Evolutionary conservation across 2,113 vertebrate genomes (phyloP).

Genomic region (Stercorarius parasiticus): DNA sequence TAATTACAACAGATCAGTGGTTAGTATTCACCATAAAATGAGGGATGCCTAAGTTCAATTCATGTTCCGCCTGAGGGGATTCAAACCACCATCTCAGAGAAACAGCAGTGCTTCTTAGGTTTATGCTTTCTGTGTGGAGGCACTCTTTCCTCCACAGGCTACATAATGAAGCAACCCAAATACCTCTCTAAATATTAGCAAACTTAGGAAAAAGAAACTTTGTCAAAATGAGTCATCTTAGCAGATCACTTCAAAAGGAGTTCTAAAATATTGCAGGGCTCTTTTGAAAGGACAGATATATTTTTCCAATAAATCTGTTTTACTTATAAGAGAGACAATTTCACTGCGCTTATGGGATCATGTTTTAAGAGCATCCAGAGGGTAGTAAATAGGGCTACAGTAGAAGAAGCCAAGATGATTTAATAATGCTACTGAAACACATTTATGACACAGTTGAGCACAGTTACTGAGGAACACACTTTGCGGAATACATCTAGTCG

Average conservation of each 20-base stretch:
- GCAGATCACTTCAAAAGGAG: not conserved
- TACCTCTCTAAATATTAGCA: not conserved
- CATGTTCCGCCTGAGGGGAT: not conserved
- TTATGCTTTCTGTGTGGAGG: not conserved
- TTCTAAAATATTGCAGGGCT: not conserved
- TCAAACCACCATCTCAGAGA: not conserved
- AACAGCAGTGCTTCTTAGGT: not conserved
- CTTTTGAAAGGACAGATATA: not conserved
- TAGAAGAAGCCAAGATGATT: not conserved
- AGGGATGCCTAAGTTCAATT: not conserved
- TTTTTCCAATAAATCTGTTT: not conserved
- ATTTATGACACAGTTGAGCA: not conserved
- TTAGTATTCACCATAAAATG: not conserved
- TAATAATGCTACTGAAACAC: not conserved
- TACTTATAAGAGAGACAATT: not conserved
- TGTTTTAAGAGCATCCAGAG: not conserved
- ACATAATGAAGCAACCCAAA: not conserved
- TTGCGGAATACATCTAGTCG: not conserved
- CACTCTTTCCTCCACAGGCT: not conserved
- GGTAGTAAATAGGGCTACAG: not conserved
- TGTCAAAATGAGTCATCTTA: not conserved
- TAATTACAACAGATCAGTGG: not conserved
- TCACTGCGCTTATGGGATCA: not conserved
- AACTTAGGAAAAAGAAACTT: not conserved
- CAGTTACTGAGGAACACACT: not conserved